Evolutionary conservation across 2,113 vertebrate species (phyloP).

Genomic region (Balaeniceps rex): DNA sequence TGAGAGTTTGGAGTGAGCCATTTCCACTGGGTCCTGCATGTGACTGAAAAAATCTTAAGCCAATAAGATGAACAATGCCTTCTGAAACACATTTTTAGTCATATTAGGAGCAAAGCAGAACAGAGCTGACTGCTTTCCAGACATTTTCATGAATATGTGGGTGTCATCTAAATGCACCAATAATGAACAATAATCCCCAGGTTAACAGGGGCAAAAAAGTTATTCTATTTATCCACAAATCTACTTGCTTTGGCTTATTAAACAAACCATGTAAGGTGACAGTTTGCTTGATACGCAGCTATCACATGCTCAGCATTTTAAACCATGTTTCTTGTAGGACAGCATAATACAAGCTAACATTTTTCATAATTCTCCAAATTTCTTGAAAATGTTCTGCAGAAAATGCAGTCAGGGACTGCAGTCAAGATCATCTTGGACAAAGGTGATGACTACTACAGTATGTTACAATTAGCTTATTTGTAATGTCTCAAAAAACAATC

Average conservation of each 20-base stretch:
- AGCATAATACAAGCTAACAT: neutral
- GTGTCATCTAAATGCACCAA: neutral
- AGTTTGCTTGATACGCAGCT: neutral
- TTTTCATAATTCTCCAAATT: neutral
- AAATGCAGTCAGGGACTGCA: neutral
- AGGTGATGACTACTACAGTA: neutral
- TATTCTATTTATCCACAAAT: neutral
- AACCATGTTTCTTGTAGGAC: neutral
- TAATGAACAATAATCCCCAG: neutral
- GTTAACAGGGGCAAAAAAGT: neutral
- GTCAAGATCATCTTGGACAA: neutral
- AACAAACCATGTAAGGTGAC: neutral
- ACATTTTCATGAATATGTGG: neutral
- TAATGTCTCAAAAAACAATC: slow-evolving; percentile 15
- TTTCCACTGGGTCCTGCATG: neutral
- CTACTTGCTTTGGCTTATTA: neutral
- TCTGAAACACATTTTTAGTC: neutral
- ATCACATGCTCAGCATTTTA: neutral
- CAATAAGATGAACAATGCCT: neutral
- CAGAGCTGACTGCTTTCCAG: neutral
- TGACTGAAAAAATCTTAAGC: neutral
- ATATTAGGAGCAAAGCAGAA: neutral
- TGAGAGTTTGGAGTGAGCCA: neutral
- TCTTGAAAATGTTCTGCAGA: neutral
- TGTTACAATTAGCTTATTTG: neutral